Conservation (phyloP, 2,113 vertebrate species). For the Scopus umbretta region DNA sequence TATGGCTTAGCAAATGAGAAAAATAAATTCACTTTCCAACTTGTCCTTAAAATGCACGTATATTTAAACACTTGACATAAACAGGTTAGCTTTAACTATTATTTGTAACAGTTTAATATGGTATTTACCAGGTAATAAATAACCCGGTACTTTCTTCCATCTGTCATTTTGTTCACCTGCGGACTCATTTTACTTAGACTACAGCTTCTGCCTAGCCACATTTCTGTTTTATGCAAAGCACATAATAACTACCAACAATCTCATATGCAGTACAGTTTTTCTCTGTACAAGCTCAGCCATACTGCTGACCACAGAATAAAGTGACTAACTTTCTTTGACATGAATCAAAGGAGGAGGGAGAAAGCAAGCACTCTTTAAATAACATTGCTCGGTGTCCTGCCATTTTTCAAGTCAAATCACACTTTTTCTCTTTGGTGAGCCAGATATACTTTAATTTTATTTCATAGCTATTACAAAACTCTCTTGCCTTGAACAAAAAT, state of each 20-base stretch:
- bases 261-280: not conserved
- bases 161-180: not conserved
- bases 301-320: not conserved
- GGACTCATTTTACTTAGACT: not conserved
- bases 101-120: not conserved
- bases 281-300: not conserved
- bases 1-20: not conserved
- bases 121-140: not conserved
- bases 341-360: not conserved
- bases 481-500: not conserved
- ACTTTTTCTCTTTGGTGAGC: not conserved
- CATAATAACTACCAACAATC: not conserved
- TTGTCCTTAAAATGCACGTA: not conserved
- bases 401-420: constrained; percentile 23
- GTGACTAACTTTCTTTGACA: not conserved
- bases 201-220: not conserved
- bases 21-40: not conserved
- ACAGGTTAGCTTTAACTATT: not conserved
- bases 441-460: not conserved
- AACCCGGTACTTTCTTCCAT: not conserved
- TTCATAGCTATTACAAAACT: not conserved
- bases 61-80: not conserved
- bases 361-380: not conserved
- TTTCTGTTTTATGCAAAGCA: not conserved
- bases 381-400: not conserved